Conservation (phyloP, 1,140 invertebrate genomes). For the Drosophila lacertosa region DNA sequence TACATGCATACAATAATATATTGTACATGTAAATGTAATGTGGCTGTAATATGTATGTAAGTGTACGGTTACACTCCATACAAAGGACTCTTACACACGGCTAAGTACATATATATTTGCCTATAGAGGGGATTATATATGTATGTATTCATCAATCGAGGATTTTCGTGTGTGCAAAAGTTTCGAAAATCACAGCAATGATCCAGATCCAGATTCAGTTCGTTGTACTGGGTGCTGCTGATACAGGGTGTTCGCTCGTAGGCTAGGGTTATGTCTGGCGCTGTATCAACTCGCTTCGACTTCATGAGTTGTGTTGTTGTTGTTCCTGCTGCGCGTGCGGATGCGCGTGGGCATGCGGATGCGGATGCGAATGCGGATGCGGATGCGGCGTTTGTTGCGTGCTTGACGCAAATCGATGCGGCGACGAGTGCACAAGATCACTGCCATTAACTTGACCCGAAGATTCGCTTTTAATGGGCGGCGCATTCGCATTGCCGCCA, state of each 20-base stretch:
- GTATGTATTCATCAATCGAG: not conserved
- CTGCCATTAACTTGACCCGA: constrained; percentile 86
- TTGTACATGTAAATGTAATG: constrained; percentile 13
- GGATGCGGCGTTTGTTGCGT: constrained; percentile 79
- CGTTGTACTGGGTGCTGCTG: constrained; percentile 32
- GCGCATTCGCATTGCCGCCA: constrained; percentile 23
- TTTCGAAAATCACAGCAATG: not conserved
- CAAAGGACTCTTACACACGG: too few species aligned
- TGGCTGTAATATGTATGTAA: too few species aligned
- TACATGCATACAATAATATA: constrained; percentile 7
- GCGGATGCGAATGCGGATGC: constrained; percentile 84
- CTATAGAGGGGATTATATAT: not conserved
- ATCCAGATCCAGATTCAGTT: constrained; percentile 22
- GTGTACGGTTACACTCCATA: too few species aligned
- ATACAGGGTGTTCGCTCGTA: not conserved
- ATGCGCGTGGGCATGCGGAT: constrained; percentile 60
- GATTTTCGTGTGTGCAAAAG: not conserved
- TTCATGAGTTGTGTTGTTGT: constrained; percentile 86
- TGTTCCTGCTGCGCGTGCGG: constrained; percentile 85
- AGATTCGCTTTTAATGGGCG: constrained; percentile 69
- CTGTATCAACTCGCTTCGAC: constrained; percentile 84
- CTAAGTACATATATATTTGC: not conserved
- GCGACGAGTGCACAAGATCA: constrained; percentile 88
- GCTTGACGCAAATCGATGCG: constrained; percentile 73
- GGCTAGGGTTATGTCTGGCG: not conserved